Base-by-base conservation (phyloP, 1,140 invertebrate genomes). In the Drosophila sechellia region DNA sequence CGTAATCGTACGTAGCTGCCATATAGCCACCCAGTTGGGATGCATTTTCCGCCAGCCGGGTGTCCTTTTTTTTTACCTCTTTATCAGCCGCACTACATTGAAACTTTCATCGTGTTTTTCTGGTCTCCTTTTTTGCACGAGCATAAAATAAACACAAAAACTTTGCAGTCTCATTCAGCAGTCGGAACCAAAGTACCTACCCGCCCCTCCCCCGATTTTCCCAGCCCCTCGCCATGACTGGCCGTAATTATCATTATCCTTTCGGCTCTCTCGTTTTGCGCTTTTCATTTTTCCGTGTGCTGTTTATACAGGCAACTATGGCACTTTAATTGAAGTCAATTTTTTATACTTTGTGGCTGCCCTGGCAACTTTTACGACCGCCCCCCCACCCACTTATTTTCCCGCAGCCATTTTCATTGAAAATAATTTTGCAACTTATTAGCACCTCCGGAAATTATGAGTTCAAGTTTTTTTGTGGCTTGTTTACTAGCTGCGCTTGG, bases 401-500 rank as follows among this genome's bases (percentile, higher is more conserved):
- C 40, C 22, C 15, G n/a, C 43, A 22, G 53, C 60, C 64, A 74
- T 79, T 87, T 80, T 84, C 80, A 84, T 87, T 87, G 77, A 80
- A 80, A 87, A 87, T 87, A 84, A 89, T 89, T 83, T 71, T 89
- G 79, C 84, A 87, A 89, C 84, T 87, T 89, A 87, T 87, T 87
- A 87, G 84, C 84, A 87, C 84, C 84, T 87, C 85, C 77, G 85
- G 79, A 87, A 87, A 89, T 87, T 87, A 89, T 89, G 85, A 87
- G 79, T 79, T 83, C 77, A 65, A 74, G 73, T 68, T 85, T 77
- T 77, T 80, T 74, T 80, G 66, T 81, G 77, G 66, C 81, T 81
- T 86, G 70, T 86, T 87, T 86, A 81, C 74, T 78, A 79, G 48
- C 75, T 63, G 42, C 46, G 73, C 68, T 74, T 50, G 66, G 49